Base-by-base conservation (phyloP, 1,140 invertebrate genomes). In the Leptinotarsa defecta region DNA sequence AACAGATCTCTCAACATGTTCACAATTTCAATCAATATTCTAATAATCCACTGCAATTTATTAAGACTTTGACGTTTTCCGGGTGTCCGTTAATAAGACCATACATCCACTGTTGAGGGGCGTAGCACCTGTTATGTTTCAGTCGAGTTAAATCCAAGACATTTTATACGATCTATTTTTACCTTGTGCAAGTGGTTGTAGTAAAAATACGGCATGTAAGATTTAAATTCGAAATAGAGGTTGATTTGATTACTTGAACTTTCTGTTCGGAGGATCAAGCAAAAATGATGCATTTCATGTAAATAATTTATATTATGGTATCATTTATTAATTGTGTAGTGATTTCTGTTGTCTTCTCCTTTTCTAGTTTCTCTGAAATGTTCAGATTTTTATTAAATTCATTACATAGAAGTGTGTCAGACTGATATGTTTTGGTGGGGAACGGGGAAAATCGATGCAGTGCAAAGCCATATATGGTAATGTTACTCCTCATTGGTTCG, bases 391-490 rank as follows among this genome's bases (percentile, higher is more conserved):
- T 68, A 68, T 68, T 68, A 68, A 74, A 74, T 76, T 69, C 71
- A 70, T 48, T 63, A 72, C 34, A 70, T 74, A 74, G 77, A 77
- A 76, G 74, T 78, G 34, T 78, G 76, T 75, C 76, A 77, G 71
- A 52, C 27, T 62, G 48, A 71, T 74, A 68, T 74, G 75, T 77
- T 74, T 73, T 48, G 69, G 68, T 67, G 76, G 73, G 75, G 69
- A 76, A 72, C 62, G 74, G 76, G 75, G 72, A 80, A 75, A 74
- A 80, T 80, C 79, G 81, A 81, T 83, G 83, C 83, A 84, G 80
- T 84, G 77, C 78, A 81, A 81, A 81, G 77, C 84, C 84, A 79
- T 85, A 84, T 85, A 85, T 84, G 84, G 84, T 83, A 85, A 85
- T 84, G 82, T 84, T 83, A 78, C 73, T 81, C 74, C 82, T 82